A percentile compares a stretch with the other conserved stretches of the same genome.
These are phyloP conservation scores for Machaerirhynchus nigripectus DNA, from an alignment of 2,113 vertebrate species.

Conservation along the genomic window DNA sequence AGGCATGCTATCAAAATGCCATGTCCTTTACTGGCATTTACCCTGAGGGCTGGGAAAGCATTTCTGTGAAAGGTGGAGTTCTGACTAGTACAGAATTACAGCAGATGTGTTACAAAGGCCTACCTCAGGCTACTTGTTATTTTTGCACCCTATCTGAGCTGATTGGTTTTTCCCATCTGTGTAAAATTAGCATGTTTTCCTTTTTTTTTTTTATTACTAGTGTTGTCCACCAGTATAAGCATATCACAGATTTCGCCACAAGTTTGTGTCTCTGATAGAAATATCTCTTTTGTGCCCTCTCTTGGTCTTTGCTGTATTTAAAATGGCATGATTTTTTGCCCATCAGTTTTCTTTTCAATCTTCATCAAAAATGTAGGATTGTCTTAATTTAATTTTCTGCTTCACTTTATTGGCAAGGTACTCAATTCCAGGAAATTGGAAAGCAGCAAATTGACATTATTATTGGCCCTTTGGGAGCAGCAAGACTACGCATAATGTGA, in stretches of 20 bases:
- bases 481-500: background rate
- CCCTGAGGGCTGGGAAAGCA: background rate
- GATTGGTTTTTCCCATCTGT: background rate
- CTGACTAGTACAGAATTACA: background rate
- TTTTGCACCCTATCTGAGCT: background rate
- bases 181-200: background rate
- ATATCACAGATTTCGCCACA: background rate
- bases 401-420: background rate
- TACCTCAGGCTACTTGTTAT: background rate
- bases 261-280: background rate
- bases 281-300: background rate
- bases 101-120: background rate
- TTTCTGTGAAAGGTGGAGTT: background rate
- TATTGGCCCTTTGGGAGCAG: background rate
- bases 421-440: background rate
- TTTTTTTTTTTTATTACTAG: background rate
- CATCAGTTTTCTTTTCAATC: background rate
- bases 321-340: background rate
- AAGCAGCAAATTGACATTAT: background rate
- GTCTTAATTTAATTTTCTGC: background rate
- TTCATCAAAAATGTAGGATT: background rate
- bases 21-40: background rate
- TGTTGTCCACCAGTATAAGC: background rate
- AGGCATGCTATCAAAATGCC: background rate
- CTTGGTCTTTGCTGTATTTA: background rate